These are phyloP conservation scores for Drosophila repleta DNA, from an alignment of 1,140 invertebrate species.

Conservation along the genomic window DNA sequence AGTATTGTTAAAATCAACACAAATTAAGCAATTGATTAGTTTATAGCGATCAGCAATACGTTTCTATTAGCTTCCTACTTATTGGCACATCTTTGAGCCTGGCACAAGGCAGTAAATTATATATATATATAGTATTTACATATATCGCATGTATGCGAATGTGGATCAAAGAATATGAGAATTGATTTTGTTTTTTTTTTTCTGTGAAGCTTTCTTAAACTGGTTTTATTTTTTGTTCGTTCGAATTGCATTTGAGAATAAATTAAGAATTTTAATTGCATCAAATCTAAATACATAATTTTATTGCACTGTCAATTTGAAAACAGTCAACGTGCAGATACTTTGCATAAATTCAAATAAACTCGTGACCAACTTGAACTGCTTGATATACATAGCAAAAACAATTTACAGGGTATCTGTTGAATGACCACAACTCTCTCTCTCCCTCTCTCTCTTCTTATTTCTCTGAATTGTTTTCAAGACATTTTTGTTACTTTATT, in stretches of 20 bases:
- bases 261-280: constrained; percentile 15
- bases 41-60: constrained; percentile 18
- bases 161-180: constrained; percentile 3
- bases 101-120: constrained; percentile 16
- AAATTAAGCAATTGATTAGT: constrained; percentile 44
- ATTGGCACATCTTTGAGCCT: constrained; percentile 33
- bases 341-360: background rate
- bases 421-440: background rate
- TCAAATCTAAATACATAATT: constrained; percentile 19
- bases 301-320: background rate
- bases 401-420: constrained; percentile 7
- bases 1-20: constrained; percentile 20
- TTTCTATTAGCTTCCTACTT: background rate
- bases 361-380: background rate
- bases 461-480: background rate
- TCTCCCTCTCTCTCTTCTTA: background rate
- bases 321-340: constrained; percentile 5
- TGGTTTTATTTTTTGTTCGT: constrained; percentile 14
- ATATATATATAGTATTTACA: background rate
- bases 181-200: background rate
- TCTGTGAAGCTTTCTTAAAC: constrained; percentile 6
- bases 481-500: constrained; percentile 8
- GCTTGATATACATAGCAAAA: background rate
- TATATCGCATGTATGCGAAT: background rate
- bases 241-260: constrained; percentile 1